Percentiles rank a stretch among this genome's conserved stretches.
These are phyloP conservation scores for Varecia variegata DNA, from an alignment of 2,797 vertebrate species.

Conservation along the genomic window DNA sequence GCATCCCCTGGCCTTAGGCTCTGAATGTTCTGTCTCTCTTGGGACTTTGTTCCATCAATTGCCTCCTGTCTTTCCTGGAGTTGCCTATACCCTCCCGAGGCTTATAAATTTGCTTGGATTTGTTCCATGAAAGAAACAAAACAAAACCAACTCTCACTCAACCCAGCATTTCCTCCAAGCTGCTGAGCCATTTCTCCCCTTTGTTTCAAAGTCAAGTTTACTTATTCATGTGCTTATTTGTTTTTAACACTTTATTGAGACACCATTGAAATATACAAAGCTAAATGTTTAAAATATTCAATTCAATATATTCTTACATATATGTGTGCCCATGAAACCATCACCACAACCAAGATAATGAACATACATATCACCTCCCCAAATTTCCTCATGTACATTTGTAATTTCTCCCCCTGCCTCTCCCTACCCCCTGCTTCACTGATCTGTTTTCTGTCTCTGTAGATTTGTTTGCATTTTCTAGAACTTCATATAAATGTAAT, in stretches of 20 bases:
- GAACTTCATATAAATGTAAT: background rate
- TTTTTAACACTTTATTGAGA: background rate
- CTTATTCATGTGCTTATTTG: background rate
- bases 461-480: background rate
- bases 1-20: background rate
- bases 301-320: background rate
- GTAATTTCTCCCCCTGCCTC: background rate
- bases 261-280: background rate
- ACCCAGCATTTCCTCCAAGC: background rate
- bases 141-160: background rate
- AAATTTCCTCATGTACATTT: background rate
- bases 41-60: background rate
- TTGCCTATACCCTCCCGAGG: background rate
- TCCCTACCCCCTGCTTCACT: background rate
- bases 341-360: background rate
- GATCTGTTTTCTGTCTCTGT: background rate
- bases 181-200: background rate
- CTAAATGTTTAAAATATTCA: background rate
- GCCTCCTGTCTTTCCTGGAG: background rate
- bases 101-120: background rate
- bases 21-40: background rate
- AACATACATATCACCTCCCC: background rate
- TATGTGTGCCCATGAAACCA: background rate
- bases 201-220: constrained; percentile 7
- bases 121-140: background rate